These are phyloP conservation scores for Adineta ricciae DNA, from an alignment of 2,888 invertebrate species.

Conservation along the genomic window DNA sequence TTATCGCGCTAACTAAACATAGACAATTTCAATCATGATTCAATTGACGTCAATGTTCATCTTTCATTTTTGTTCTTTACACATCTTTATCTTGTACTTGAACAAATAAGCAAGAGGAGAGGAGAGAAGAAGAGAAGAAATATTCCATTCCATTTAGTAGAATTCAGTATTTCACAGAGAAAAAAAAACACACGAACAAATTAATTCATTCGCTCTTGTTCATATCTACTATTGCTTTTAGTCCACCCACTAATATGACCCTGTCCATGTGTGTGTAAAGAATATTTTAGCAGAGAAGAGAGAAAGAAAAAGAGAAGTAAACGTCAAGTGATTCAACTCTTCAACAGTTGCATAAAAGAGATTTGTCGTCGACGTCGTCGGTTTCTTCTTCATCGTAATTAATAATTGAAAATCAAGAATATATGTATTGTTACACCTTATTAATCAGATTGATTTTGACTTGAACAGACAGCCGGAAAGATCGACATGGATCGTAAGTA, in stretches of 20 bases:
- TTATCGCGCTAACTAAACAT: background rate
- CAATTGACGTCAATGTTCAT: conserved; percentile 9
- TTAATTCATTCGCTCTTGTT: background rate
- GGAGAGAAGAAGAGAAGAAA: background rate
- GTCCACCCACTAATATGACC: conserved; percentile 5
- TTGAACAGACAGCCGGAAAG: conserved; percentile 3
- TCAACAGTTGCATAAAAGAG: background rate
- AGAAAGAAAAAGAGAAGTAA: background rate
- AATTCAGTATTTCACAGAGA: background rate
- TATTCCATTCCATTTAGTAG: background rate
- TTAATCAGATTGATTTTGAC: background rate
- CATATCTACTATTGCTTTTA: background rate
- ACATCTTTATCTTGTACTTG: background rate
- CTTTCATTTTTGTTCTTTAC: background rate
- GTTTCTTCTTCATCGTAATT: background rate
- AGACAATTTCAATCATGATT: background rate
- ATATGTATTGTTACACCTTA: background rate
- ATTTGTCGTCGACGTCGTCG: background rate
- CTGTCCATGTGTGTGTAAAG: background rate
- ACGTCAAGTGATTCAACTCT: background rate
- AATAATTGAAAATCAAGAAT: background rate
- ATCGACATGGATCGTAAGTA: conserved; percentile 15
- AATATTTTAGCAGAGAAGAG: background rate
- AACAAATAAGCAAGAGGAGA: background rate
- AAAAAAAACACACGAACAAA: background rate